Base-by-base conservation (phyloP, 1,140 invertebrate genomes). In the Acromyrmex echinatior region DNA sequence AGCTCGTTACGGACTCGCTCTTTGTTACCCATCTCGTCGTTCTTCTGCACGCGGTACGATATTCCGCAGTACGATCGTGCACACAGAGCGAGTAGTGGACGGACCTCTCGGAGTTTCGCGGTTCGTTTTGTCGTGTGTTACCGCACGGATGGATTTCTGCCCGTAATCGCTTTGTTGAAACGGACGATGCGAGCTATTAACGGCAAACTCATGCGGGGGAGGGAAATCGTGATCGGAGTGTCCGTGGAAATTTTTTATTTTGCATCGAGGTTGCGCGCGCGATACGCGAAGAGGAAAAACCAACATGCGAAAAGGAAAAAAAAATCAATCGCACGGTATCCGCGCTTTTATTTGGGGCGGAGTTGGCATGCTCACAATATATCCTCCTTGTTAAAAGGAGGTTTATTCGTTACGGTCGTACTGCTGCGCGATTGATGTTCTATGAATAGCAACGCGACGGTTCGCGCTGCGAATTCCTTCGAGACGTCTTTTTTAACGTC, bases 1-100 rank as follows among this genome's bases (percentile, higher is more conserved):
- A 90, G 73, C 87, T 89, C 87, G 73, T 90, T 90, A 81, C 56
- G 28, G n/a, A 35, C 49, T 35, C n/a, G 49, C 35, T 35, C 53
- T 82, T 82, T 82, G 79, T 82, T 62, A 49, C 39, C 73, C 68
- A 60, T 62, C 58, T 31, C 56, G 79, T 18, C 53, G 35, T 82
- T 82, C 68, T 82, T n/a, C 63, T 35, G 28, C 78, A 21, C 65
- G 51, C 65, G 51, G 51, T 53, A 81, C 31, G 21, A 49, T 74
- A 60, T 74, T 49, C 70, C 68, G 35, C 39, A 21, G 68, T 31
- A 35, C 16, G 79, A 28, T 56, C 79, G 79, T 9, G 39, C 18
- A 16, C 9, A 12, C 25, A 4, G 7, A 63, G 31, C 31, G 21
- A 18, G 58, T 14, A 18, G 58, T 14, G 28, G 28, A 35, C 16